Evolutionary conservation across 1,140 invertebrate species (phyloP).

Genomic region (Carposina sasakii): DNA sequence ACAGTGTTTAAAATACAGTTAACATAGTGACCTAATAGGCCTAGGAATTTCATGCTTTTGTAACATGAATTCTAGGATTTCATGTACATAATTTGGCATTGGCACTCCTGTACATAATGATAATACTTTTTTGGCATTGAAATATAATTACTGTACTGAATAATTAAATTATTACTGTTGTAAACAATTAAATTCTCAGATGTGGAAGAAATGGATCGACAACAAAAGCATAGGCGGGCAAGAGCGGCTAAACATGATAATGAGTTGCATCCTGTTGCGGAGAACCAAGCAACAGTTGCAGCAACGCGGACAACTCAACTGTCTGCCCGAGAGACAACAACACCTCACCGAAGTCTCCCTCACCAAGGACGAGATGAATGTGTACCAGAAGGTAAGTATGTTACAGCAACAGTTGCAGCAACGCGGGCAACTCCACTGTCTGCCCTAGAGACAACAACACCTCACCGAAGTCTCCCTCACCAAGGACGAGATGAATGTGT

Average conservation of each 20-base stretch:
- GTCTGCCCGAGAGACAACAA: conserved; percentile 78
- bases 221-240: conserved; percentile 82
- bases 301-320: conserved; percentile 69
- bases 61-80: too few relatives aligned
- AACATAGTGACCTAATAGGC: too few relatives aligned
- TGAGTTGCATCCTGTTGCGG: conserved; percentile 87
- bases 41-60: too few relatives aligned
- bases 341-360: conserved; percentile 76
- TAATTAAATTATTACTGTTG: conserved; percentile 11
- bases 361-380: conserved; percentile 79
- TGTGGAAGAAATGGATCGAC: conserved; percentile 82
- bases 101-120: too few relatives aligned
- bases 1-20: too few relatives aligned
- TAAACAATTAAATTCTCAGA: conserved; percentile 47
- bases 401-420: too few relatives aligned
- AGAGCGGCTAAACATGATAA: conserved; percentile 82
- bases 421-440: conserved; percentile 45
- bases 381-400: conserved; percentile 80
- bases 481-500: conserved; percentile 83
- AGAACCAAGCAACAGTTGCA: conserved; percentile 88
- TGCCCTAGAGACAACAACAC: conserved; percentile 79
- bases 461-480: conserved; percentile 76
- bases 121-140: too few relatives aligned
- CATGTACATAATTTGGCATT: too few relatives aligned
- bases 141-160: too few relatives aligned